Conservation (phyloP, 2,888 invertebrate species). For the Minunthozetes semirufus region DNA sequence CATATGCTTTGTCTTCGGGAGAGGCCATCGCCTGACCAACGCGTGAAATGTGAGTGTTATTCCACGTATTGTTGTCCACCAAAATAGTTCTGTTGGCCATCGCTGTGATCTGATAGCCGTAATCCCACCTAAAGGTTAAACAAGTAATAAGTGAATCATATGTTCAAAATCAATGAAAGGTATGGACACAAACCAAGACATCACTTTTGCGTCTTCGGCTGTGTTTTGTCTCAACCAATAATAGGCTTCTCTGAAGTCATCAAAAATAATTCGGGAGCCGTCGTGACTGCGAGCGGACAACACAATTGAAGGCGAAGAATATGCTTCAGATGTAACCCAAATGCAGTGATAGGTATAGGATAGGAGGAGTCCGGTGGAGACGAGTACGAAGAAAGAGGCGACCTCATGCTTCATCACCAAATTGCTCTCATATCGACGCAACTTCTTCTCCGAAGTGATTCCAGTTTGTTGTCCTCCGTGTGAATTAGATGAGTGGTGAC, state of each 20-base stretch:
- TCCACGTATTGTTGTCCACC: conserved; percentile 99
- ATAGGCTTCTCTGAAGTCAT: conserved; percentile 98
- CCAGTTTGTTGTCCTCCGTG: too few relatives aligned
- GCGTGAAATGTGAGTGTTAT: conserved; percentile 97
- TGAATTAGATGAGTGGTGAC: too few relatives aligned
- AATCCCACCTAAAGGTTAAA: too few relatives aligned
- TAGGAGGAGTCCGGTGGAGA: conserved; percentile 59
- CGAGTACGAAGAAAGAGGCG: conserved; percentile 42
- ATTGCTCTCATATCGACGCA: conserved; percentile 52
- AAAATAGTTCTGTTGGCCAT: conserved; percentile 99
- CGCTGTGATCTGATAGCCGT: conserved; percentile 95
- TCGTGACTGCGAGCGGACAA: conserved; percentile 93
- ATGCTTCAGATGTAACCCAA: conserved; percentile 98
- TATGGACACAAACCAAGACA: too few relatives aligned
- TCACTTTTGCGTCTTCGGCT: conserved; percentile 84
- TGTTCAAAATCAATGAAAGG: too few relatives aligned
- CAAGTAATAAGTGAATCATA: too few relatives aligned
- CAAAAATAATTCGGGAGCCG: conserved; percentile 86
- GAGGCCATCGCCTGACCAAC: conserved; percentile 97
- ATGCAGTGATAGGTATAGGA: conserved; percentile 96
- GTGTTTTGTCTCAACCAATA: conserved; percentile 99
- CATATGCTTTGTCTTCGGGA: conserved; percentile 92
- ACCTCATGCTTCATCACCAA: conserved; percentile 73
- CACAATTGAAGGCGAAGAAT: conserved; percentile 96
- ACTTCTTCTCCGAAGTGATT: conserved; percentile 43